These are phyloP conservation scores for Ceratina japonica DNA, from an alignment of 1,140 invertebrate genomes.

Conservation along the genomic window DNA sequence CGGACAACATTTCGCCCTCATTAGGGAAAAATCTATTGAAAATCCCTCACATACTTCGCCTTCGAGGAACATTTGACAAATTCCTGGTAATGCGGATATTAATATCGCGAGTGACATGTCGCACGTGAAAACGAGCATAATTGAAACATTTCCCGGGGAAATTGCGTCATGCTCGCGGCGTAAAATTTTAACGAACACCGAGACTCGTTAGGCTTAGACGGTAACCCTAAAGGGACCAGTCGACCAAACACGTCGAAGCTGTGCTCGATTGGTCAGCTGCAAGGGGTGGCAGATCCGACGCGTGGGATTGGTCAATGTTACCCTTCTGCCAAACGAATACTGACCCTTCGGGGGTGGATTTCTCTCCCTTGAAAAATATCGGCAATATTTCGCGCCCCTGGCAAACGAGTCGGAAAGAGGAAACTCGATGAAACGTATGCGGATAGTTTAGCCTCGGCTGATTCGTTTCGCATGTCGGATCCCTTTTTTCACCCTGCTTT, in stretches of 20 bases:
- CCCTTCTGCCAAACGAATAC: constrained; percentile 71
- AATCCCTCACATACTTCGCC: too few relatives aligned
- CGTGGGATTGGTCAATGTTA: constrained; percentile 74
- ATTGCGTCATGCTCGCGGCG: constrained; percentile 3
- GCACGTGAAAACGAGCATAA: neutral
- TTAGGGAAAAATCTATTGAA: too few relatives aligned
- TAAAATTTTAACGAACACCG: constrained; percentile 42
- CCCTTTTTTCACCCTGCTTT: neutral
- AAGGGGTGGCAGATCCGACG: constrained; percentile 72
- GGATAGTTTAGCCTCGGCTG: constrained; percentile 12
- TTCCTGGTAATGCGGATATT: too few relatives aligned
- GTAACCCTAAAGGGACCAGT: constrained; percentile 43
- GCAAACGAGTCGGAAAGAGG: constrained; percentile 9
- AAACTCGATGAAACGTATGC: constrained; percentile 13
- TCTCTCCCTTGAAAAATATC: constrained; percentile 60
- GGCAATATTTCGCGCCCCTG: constrained; percentile 39
- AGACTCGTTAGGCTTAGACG: constrained; percentile 35
- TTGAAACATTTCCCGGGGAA: neutral
- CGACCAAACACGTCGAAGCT: constrained; percentile 60
- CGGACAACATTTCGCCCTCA: too few relatives aligned
- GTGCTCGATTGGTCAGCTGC: constrained; percentile 77
- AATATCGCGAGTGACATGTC: neutral
- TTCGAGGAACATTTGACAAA: too few relatives aligned
- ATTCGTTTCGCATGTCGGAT: constrained; percentile 19
- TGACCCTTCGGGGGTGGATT: constrained; percentile 72